A percentile compares a stretch with the other conserved stretches of the same genome.
Evolutionary conservation across 2,113 vertebrate species (phyloP).

Genomic region (Ictalurus punctatus): DNA sequence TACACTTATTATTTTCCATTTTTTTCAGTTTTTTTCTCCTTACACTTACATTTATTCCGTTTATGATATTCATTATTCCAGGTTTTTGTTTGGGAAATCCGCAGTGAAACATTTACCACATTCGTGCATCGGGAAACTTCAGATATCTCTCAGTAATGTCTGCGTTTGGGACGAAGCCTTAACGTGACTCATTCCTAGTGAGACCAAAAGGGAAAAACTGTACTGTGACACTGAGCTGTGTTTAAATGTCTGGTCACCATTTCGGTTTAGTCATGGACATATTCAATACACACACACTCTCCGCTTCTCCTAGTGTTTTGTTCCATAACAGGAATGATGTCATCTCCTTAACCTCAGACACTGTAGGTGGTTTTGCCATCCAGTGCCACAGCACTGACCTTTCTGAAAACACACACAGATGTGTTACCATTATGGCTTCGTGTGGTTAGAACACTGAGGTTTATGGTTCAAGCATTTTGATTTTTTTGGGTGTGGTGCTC

Average conservation of each 20-base stretch:
- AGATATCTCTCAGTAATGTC: not conserved
- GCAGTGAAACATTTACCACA: not conserved
- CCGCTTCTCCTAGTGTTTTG: not conserved
- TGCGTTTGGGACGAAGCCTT: not conserved
- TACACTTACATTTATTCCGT: not conserved
- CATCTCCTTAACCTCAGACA: slow-evolving; percentile 11
- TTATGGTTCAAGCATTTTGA: not conserved
- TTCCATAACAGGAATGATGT: slow-evolving; percentile 15
- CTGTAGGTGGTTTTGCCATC: slow-evolving; percentile 11
- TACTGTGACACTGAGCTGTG: not conserved
- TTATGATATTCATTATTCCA: not conserved
- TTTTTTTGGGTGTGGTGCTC: not conserved
- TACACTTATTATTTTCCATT: not conserved
- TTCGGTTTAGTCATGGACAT: not conserved
- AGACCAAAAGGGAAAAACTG: not conserved
- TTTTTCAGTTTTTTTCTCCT: not conserved
- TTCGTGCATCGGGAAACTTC: not conserved
- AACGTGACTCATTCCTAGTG: not conserved
- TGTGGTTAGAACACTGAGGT: not conserved
- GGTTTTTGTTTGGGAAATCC: not conserved
- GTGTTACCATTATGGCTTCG: too few species aligned
- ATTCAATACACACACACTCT: not conserved
- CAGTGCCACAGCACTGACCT: not conserved
- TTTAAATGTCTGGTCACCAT: not conserved
- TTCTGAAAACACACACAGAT: not conserved